A percentile compares a stretch with the other conserved stretches of the same genome.
Evolutionary conservation across 2,113 vertebrate species (phyloP).

Genomic region (Hypanus sabinus): DNA sequence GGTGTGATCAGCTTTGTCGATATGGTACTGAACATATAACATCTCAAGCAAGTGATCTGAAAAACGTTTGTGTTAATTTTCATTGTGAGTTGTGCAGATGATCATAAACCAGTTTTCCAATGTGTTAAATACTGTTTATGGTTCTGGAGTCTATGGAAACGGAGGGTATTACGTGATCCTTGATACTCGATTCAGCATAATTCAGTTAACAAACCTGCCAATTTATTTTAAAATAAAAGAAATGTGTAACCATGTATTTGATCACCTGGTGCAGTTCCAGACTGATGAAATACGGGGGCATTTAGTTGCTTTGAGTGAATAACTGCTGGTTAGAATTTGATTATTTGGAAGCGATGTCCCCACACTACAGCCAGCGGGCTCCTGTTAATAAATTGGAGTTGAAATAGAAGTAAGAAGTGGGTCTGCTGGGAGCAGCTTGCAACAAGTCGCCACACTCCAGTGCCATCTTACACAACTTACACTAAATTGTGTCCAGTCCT

Average conservation of each 20-base stretch:
- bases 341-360: neutral
- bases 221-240: neutral
- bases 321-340: neutral
- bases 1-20: neutral
- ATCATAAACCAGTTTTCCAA: neutral
- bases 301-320: neutral
- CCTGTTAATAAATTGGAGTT: neutral
- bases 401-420: too few species aligned
- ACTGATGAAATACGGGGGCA: neutral
- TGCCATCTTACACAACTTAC: too few species aligned
- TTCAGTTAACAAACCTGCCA: neutral
- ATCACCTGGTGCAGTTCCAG: neutral
- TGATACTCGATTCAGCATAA: neutral
- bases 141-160: neutral
- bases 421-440: too few species aligned
- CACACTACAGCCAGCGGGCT: neutral
- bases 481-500: neutral
- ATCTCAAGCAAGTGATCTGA: neutral
- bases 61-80: neutral
- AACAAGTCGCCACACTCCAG: too few species aligned
- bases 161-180: neutral
- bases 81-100: neutral
- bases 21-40: neutral
- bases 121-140: neutral
- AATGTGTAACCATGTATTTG: neutral